phyloP scores from a whole-genome alignment of 2,797 vertebrate genomes.

The Hoplostethus mediterraneus region DNA sequence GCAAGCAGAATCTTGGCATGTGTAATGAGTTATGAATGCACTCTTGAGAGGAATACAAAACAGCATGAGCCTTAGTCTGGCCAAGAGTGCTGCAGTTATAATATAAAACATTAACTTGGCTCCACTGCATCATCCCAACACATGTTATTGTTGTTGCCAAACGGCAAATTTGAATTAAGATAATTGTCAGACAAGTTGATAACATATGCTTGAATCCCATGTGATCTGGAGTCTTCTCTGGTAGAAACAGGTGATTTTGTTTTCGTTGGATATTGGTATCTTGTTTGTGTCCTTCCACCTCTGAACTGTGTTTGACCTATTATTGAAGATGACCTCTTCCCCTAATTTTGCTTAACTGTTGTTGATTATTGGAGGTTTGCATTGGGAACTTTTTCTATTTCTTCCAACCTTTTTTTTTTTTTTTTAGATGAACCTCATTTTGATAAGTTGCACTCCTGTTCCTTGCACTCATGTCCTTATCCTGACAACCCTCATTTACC shows the following conservation, averaged over 20 bases:
- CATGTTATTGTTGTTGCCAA: conserved; percentile 93
- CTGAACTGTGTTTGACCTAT: conserved; percentile 59
- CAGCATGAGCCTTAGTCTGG: conserved; percentile 90
- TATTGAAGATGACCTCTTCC: conserved; percentile 56
- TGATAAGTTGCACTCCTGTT: conserved; percentile 59
- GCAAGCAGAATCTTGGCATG: conserved; percentile 90
- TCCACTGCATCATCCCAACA: conserved; percentile 90
- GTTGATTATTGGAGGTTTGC: conserved; percentile 52
- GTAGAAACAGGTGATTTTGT: conserved; percentile 50
- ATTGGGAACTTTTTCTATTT: conserved; percentile 30
- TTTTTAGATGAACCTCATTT: conserved; percentile 24
- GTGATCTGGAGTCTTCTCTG: conserved; percentile 68
- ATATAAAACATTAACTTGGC: conserved; percentile 97
- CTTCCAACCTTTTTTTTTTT: conserved; percentile 38
- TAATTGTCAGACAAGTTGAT: conserved; percentile 83
- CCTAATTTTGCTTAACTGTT: conserved; percentile 48
- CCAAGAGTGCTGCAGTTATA: conserved; percentile 89
- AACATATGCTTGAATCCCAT: conserved; percentile 80
- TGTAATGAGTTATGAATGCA: conserved; percentile 90
- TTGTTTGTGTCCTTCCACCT: conserved; percentile 53
- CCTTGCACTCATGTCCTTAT: conserved; percentile 58
- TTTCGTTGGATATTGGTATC: conserved; percentile 47
- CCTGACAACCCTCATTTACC: conserved; percentile 72
- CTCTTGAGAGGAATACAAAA: conserved; percentile 90
- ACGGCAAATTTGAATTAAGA: conserved; percentile 92